These are phyloP conservation scores for Cheilosia impressa DNA, from an alignment of 2,888 invertebrate genomes.

Conservation along the genomic window DNA sequence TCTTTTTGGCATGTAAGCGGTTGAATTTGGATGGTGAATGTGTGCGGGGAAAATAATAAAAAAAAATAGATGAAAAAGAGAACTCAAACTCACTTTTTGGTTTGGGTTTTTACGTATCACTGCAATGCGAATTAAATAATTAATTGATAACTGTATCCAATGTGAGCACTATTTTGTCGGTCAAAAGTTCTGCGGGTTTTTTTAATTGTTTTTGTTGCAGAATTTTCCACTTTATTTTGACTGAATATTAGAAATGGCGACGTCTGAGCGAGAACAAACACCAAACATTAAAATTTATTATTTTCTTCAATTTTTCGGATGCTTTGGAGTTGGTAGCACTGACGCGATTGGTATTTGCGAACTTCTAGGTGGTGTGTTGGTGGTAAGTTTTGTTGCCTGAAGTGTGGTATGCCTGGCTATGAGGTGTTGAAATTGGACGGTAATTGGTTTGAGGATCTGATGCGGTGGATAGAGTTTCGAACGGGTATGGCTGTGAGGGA, in stretches of 20 bases:
- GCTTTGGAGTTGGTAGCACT: slow-evolving; percentile 65
- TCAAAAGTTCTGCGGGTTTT: slow-evolving; percentile 28
- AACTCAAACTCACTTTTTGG: slow-evolving; percentile 47
- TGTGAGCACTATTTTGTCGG: slow-evolving; percentile 35
- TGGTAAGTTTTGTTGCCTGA: slow-evolving; percentile 15
- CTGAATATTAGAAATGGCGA: slow-evolving; percentile 78
- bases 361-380: slow-evolving; percentile 7
- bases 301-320: slow-evolving; percentile 67
- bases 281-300: slow-evolving; percentile 77
- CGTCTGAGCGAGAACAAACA: slow-evolving; percentile 77
- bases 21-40: slow-evolving; percentile 23
- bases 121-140: slow-evolving; percentile 63
- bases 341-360: slow-evolving; percentile 32
- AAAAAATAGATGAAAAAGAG: slow-evolving; percentile 26
- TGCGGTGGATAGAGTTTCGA: neutral
- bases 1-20: slow-evolving; percentile 57
- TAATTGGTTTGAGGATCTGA: slow-evolving; percentile 1
- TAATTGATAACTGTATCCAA: slow-evolving; percentile 35
- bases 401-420: slow-evolving; percentile 29
- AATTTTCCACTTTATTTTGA: slow-evolving; percentile 77
- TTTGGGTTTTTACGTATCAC: slow-evolving; percentile 61
- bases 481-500: slow-evolving; percentile 10
- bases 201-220: slow-evolving; percentile 56
- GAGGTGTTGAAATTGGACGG: slow-evolving; percentile 8
- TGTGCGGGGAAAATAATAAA: slow-evolving; percentile 48